A percentile compares a stretch with the other conserved stretches of the same genome.
Conservation (phyloP, 2,797 vertebrate genomes). For the Coilia nasus region DNA sequence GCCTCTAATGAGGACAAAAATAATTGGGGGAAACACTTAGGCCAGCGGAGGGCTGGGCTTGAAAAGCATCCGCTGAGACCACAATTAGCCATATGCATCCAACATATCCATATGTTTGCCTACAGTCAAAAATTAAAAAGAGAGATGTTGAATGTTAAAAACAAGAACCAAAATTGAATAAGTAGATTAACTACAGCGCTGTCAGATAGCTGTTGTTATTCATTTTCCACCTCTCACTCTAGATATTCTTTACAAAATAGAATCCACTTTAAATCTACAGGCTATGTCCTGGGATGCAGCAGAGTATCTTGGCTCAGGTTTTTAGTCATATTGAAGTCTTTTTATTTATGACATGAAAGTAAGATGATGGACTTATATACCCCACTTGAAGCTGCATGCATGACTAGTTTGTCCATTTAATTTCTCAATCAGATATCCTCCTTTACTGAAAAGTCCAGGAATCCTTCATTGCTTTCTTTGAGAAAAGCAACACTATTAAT, state of each 20-base stretch:
- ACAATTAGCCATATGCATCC: not conserved
- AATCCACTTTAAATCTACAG: not conserved
- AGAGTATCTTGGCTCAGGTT: not conserved
- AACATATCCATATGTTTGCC: not conserved
- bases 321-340: not conserved
- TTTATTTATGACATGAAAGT: not conserved
- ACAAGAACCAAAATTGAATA: not conserved
- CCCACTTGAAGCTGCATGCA: not conserved
- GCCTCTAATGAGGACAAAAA: slow-evolving; percentile 22
- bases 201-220: not conserved
- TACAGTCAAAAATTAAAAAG: not conserved
- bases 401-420: not conserved
- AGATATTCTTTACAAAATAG: too few species aligned
- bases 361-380: too few species aligned
- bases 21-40: slow-evolving; percentile 3
- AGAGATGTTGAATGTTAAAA: not conserved
- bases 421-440: too few species aligned
- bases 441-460: too few species aligned
- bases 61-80: not conserved
- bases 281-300: not conserved
- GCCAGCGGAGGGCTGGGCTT: not conserved
- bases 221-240: not conserved
- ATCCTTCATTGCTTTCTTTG: too few species aligned
- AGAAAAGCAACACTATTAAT: too few species aligned
- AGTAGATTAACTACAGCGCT: not conserved